A percentile compares a stretch with the other conserved stretches of the same genome.
Evolutionary conservation across 37 sponge, comb jelly and placozoan genomes (phyloP).

Genomic region (Cliona cf. orientalis): DNA sequence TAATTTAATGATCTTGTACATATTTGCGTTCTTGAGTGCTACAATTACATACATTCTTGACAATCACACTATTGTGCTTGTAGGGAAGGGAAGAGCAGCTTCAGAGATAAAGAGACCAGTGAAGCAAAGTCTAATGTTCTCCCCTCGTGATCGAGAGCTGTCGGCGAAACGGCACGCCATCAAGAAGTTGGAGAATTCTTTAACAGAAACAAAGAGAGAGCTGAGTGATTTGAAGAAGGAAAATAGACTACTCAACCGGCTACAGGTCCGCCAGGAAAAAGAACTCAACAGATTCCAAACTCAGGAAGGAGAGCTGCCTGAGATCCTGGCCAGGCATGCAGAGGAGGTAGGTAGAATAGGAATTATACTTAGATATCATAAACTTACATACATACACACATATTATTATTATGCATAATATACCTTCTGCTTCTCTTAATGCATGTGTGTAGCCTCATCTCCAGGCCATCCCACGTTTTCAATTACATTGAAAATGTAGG

Average conservation of each 20-base stretch:
- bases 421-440: too few relatives aligned
- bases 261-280: constrained; percentile 62
- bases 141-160: constrained; percentile 46
- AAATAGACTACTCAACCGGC: constrained; percentile 56
- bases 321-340: constrained; percentile 49
- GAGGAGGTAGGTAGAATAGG: constrained; percentile 51
- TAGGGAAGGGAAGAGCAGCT: not conserved
- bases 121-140: not conserved
- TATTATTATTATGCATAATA: too few relatives aligned
- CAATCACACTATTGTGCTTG: not conserved
- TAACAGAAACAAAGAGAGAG: constrained; percentile 33
- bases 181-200: constrained; percentile 17
- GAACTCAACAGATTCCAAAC: constrained; percentile 30
- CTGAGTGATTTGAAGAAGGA: constrained; percentile 56
- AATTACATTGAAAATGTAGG: too few relatives aligned
- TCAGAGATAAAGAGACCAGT: not conserved
- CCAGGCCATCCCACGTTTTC: too few relatives aligned
- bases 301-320: constrained; percentile 69
- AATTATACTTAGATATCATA: too few relatives aligned
- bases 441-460: too few relatives aligned
- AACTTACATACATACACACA: too few relatives aligned
- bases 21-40: not conserved
- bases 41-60: too few relatives aligned
- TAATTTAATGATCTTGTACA: too few relatives aligned
- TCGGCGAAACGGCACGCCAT: constrained; percentile 51